Conservation (phyloP, 2,113 vertebrate species). For the Tichodroma muraria region DNA sequence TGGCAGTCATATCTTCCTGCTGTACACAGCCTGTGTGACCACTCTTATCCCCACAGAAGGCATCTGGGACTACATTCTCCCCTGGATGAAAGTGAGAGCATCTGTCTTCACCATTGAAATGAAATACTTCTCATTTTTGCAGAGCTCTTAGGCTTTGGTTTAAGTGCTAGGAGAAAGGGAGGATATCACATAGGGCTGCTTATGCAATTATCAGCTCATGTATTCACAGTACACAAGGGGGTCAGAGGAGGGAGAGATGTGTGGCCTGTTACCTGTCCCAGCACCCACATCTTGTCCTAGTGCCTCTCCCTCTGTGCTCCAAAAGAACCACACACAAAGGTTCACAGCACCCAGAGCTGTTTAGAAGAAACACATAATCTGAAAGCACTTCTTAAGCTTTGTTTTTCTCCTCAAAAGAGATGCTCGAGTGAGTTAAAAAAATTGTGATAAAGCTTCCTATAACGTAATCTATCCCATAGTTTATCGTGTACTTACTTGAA, state of each 20-base stretch:
- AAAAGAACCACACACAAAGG: accelerated
- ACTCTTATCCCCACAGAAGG: not conserved
- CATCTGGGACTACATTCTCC: not conserved
- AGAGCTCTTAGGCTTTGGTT: not conserved
- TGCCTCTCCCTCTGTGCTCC: not conserved
- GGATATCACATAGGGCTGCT: not conserved
- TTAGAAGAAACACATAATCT: not conserved
- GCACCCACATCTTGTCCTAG: not conserved
- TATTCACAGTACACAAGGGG: accelerated
- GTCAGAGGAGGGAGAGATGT: not conserved
- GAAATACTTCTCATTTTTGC: not conserved
- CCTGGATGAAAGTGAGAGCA: not conserved
- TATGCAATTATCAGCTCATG: not conserved
- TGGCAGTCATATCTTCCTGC: not conserved
- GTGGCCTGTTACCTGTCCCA: not conserved
- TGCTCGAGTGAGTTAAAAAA: not conserved
- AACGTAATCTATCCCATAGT: not conserved
- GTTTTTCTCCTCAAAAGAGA: not conserved
- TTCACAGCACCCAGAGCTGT: not conserved
- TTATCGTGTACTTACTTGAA: not conserved
- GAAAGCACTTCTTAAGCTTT: not conserved
- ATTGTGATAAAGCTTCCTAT: not conserved
- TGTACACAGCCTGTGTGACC: not conserved
- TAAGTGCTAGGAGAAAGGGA: not conserved
- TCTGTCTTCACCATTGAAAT: not conserved